Evolutionary conservation across 92 coral and sea anemone genomes (phyloP).

Genomic region (Zoanthus sansibaricus): DNA sequence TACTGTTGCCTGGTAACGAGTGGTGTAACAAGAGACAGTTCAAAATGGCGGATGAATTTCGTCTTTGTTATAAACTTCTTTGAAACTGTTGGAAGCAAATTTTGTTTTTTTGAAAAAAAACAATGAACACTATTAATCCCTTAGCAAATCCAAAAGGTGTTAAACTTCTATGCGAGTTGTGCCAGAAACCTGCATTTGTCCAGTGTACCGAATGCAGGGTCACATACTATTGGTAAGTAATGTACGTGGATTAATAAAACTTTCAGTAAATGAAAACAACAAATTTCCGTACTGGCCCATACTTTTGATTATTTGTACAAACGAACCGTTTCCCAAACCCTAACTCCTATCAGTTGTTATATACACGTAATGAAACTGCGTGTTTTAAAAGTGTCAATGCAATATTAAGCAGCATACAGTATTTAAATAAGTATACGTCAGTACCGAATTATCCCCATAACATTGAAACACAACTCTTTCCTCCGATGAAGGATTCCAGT

Average conservation of each 20-base stretch:
- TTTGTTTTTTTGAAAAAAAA: background rate
- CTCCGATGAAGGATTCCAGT: no score
- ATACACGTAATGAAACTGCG: no score
- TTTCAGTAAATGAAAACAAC: background rate
- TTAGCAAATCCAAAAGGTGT: slow-evolving; percentile 97
- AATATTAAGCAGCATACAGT: no score
- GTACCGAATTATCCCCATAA: no score
- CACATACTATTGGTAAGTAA: slow-evolving; percentile 93
- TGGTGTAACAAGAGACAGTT: background rate
- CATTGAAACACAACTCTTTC: no score
- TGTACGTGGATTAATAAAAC: background rate
- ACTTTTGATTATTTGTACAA: no score
- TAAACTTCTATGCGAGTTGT: slow-evolving; percentile 91
- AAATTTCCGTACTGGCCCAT: no score
- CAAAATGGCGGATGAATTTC: slow-evolving; percentile 32
- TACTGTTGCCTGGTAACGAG: slow-evolving; percentile 35
- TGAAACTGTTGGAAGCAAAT: background rate
- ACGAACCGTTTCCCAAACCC: no score
- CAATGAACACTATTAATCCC: slow-evolving; percentile 92
- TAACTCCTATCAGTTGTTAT: no score
- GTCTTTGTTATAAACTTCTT: background rate
- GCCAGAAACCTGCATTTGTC: slow-evolving; percentile 98
- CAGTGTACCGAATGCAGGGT: slow-evolving; percentile 96
- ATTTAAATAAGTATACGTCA: no score
- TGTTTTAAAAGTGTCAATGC: no score